These are phyloP conservation scores for Spicauda simplicius DNA, from an alignment of 2,888 invertebrate species.

Conservation along the genomic window DNA sequence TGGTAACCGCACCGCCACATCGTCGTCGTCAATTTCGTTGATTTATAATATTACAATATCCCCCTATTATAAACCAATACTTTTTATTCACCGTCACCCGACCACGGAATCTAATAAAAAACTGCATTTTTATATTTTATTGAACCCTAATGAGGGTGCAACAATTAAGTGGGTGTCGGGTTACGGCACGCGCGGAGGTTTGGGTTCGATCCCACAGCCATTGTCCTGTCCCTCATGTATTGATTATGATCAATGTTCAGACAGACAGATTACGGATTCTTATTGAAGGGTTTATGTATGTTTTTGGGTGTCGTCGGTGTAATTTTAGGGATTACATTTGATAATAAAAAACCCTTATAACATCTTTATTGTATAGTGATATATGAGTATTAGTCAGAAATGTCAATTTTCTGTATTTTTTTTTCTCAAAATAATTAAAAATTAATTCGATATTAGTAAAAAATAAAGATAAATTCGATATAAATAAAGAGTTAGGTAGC, in stretches of 20 bases:
- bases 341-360: too few relatives aligned
- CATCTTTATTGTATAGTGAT: too few relatives aligned
- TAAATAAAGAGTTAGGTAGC: too few relatives aligned
- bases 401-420: too few relatives aligned
- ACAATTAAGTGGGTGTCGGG: slow-evolving; percentile 61
- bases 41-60: too few relatives aligned
- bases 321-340: not conserved
- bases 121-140: slow-evolving; percentile 21
- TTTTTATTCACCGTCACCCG: not conserved
- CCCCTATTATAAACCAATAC: too few relatives aligned
- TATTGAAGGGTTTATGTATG: not conserved
- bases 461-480: too few relatives aligned
- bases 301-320: not conserved
- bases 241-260: slow-evolving; percentile 68
- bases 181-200: slow-evolving; percentile 68
- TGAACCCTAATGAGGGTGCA: slow-evolving; percentile 68
- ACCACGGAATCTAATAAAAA: slow-evolving; percentile 16
- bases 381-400: too few relatives aligned
- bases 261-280: slow-evolving; percentile 44
- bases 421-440: too few relatives aligned
- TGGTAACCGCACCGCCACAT: too few relatives aligned
- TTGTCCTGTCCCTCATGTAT: slow-evolving; percentile 66
- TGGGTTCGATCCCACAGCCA: slow-evolving; percentile 58
- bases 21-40: too few relatives aligned
- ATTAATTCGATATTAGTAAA: too few relatives aligned